phyloP scores from a whole-genome alignment of 2,113 vertebrate genomes.

The Pipra filicauda region DNA sequence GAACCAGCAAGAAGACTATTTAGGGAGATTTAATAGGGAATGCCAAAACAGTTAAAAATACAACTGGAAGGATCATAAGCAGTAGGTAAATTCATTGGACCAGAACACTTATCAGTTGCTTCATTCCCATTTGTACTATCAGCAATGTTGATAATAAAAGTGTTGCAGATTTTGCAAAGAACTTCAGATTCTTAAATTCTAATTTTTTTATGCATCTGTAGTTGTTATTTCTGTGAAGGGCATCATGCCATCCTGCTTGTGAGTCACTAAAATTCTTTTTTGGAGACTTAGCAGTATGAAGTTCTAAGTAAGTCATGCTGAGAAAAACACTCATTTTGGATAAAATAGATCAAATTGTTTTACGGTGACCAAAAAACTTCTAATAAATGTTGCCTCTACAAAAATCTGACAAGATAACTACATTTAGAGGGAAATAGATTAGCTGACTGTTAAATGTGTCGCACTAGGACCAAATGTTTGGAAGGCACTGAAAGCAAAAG shows the following conservation, averaged over 20 bases:
- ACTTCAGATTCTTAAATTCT: conserved; percentile 12
- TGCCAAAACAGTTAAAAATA: conserved; percentile 42
- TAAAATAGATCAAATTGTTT: neutral
- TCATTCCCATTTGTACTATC: conserved; percentile 49
- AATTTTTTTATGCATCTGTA: neutral
- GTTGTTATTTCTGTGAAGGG: conserved; percentile 25
- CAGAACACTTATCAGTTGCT: conserved; percentile 37
- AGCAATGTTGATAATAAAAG: conserved; percentile 19
- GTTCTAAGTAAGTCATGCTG: neutral
- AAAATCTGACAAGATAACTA: neutral
- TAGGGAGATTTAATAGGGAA: conserved; percentile 47
- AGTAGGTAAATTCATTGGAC: conserved; percentile 51
- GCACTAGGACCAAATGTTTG: neutral
- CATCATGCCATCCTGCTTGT: neutral
- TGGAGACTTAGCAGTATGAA: neutral
- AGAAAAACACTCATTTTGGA: neutral
- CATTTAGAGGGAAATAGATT: neutral
- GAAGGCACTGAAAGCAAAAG: neutral
- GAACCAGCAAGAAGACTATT: conserved; percentile 58
- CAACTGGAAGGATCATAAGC: neutral
- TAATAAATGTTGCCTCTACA: neutral
- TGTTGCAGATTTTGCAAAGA: conserved; percentile 36
- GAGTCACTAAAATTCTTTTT: conserved; percentile 20
- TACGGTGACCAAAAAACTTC: neutral
- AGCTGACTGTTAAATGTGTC: neutral